phyloP scores from a whole-genome alignment of 2,113 vertebrate species.

The Indicator maculatus region DNA sequence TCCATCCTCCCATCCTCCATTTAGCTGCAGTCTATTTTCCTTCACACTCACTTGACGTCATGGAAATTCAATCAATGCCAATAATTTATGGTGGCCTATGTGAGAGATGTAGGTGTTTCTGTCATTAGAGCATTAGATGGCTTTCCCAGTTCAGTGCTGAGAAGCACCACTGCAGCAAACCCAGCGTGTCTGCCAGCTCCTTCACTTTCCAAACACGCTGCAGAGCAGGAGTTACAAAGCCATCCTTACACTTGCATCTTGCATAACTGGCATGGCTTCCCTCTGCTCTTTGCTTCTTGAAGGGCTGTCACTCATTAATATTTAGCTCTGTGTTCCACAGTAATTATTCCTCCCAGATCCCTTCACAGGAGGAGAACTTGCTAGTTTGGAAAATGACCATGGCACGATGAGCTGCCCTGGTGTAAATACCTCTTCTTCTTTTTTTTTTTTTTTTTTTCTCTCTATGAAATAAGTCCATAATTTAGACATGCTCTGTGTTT shows the following conservation, averaged over 20 bases:
- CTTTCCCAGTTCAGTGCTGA: background rate
- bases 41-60: conserved; percentile 6
- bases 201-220: background rate
- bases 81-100: background rate
- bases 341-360: background rate
- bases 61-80: conserved; percentile 21
- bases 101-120: conserved; percentile 22
- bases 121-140: background rate
- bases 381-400: background rate
- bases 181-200: background rate
- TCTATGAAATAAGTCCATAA: conserved; percentile 22
- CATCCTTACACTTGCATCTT: background rate
- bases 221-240: background rate
- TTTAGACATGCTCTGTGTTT: conserved; percentile 53
- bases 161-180: background rate
- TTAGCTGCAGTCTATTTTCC: background rate
- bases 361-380: background rate
- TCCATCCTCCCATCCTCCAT: background rate
- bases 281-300: background rate
- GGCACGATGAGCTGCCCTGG: conserved; percentile 5
- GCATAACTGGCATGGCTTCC: background rate
- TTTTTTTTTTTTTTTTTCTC: background rate
- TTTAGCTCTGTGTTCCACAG: background rate
- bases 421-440: conserved; percentile 16
- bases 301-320: background rate